Percentiles rank a stretch among this genome's conserved stretches.
Evolutionary conservation across 1,140 invertebrate genomes (phyloP).

Genomic region (Drosophila sp.): DNA sequence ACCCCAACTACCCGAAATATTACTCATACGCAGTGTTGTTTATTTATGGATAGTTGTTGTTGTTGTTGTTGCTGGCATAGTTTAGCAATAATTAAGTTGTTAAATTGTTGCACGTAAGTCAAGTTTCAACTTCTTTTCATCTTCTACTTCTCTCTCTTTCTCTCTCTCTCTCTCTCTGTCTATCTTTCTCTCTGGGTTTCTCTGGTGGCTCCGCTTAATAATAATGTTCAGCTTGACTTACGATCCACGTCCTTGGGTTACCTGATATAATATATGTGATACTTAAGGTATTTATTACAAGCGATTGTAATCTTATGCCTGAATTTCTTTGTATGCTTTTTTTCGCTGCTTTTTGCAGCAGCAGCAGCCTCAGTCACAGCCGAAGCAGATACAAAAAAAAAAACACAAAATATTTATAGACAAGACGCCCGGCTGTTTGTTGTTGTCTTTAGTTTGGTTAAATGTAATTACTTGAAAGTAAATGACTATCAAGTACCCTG

Average conservation of each 20-base stretch:
- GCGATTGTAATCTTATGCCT: constrained; percentile 78
- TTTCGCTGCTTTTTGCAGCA: constrained; percentile 22
- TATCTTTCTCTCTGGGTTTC: constrained; percentile 12
- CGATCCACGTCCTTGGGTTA: constrained; percentile 81
- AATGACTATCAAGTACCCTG: constrained; percentile 11
- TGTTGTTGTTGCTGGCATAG: constrained; percentile 61
- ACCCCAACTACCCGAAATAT: constrained; percentile 50
- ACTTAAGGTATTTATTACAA: constrained; percentile 83
- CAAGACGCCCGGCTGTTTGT: constrained; percentile 34
- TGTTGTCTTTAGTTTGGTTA: constrained; percentile 17
- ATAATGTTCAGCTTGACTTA: constrained; percentile 78
- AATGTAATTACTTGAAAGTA: constrained; percentile 19
- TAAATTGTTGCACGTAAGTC: constrained; percentile 82
- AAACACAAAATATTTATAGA: constrained; percentile 69
- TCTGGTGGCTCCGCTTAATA: constrained; percentile 70
- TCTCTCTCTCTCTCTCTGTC: neutral
- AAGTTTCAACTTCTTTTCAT: constrained; percentile 38
- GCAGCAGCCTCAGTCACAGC: constrained; percentile 2
- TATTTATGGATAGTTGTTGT: constrained; percentile 64
- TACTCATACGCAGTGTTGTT: constrained; percentile 77
- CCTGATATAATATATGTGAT: constrained; percentile 76
- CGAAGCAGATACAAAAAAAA: neutral
- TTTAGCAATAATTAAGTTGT: constrained; percentile 83
- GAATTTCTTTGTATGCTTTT: constrained; percentile 61
- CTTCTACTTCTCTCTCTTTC: constrained; percentile 31